phyloP scores from a whole-genome alignment of 2,113 vertebrate genomes.

The Gavia stellata region DNA sequence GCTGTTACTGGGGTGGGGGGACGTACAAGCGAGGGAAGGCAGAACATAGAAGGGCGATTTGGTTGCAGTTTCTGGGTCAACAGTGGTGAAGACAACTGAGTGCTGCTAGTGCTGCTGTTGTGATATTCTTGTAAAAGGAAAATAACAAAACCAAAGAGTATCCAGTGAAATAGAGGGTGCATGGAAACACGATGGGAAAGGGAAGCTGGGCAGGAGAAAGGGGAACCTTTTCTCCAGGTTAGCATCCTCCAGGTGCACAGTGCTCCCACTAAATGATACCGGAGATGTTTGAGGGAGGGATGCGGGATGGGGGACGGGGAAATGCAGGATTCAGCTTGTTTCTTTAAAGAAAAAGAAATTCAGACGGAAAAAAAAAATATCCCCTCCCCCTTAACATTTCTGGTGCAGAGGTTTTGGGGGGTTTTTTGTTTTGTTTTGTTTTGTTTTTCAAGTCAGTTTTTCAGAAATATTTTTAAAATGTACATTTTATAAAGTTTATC shows the following conservation, averaged over 20 bases:
- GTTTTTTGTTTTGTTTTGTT: background rate
- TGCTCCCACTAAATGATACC: constrained; percentile 42
- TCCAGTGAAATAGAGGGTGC: constrained; percentile 58
- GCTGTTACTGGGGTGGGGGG: constrained; percentile 20
- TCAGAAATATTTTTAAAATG: constrained; percentile 81
- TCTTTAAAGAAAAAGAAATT: constrained; percentile 51
- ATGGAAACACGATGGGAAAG: background rate
- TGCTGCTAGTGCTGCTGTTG: constrained; percentile 67
- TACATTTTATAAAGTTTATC: constrained; percentile 85
- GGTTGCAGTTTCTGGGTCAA: background rate
- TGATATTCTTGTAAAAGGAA: constrained; percentile 45
- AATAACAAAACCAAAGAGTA: constrained; percentile 80
- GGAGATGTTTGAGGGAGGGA: constrained; percentile 29
- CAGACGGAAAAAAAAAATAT: background rate
- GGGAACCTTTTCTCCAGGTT: background rate
- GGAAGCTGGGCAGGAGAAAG: background rate
- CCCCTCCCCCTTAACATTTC: constrained; percentile 44
- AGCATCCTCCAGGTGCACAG: background rate
- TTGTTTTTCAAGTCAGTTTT: constrained; percentile 71
- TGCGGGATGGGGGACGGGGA: background rate
- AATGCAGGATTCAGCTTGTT: constrained; percentile 46
- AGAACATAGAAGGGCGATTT: background rate
- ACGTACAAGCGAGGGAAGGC: background rate
- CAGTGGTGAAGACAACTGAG: background rate
- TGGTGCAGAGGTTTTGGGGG: constrained; percentile 71